phyloP scores from a whole-genome alignment of 1,140 invertebrate species.

The roundworm (Caenorhabditis elegans) region DNA sequence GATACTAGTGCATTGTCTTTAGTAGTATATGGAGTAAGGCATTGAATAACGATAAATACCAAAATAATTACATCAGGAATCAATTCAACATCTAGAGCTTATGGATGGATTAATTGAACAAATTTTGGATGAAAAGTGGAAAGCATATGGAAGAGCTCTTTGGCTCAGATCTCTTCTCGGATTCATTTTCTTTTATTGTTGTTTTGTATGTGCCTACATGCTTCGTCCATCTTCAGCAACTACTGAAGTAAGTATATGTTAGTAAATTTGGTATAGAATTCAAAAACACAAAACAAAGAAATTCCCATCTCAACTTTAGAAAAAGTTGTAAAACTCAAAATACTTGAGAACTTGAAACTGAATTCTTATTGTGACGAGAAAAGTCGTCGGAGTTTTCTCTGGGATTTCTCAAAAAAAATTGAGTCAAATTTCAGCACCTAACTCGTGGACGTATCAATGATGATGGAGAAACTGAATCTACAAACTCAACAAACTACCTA shows the following conservation, averaged over 20 bases:
- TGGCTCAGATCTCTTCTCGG: conserved; percentile 51
- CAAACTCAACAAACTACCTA: not conserved
- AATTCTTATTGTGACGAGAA: not conserved
- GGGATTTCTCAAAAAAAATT: not conserved
- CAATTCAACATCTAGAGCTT: conserved; percentile 88
- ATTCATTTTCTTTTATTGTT: conserved; percentile 57
- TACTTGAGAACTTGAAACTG: conserved; percentile 24
- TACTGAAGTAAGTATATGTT: conserved; percentile 48
- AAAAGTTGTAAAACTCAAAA: too few relatives aligned
- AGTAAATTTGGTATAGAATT: too few relatives aligned
- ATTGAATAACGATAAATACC: not conserved
- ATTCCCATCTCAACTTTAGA: too few relatives aligned
- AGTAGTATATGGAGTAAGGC: conserved; percentile 87
- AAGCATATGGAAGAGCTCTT: conserved; percentile 66
- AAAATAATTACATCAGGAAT: conserved; percentile 74
- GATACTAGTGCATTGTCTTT: conserved; percentile 90
- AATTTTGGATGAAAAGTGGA: conserved; percentile 93
- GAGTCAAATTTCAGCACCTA: conserved; percentile 22
- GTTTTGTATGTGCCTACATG: conserved; percentile 63
- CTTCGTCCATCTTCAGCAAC: conserved; percentile 60
- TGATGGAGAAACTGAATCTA: not conserved
- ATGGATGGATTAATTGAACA: conserved; percentile 92
- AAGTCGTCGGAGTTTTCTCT: not conserved
- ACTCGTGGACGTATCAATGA: conserved; percentile 29
- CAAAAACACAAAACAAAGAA: too few relatives aligned